These are phyloP conservation scores for Strigamia transsilvanica DNA, from an alignment of 2,888 invertebrate species.

Conservation along the genomic window DNA sequence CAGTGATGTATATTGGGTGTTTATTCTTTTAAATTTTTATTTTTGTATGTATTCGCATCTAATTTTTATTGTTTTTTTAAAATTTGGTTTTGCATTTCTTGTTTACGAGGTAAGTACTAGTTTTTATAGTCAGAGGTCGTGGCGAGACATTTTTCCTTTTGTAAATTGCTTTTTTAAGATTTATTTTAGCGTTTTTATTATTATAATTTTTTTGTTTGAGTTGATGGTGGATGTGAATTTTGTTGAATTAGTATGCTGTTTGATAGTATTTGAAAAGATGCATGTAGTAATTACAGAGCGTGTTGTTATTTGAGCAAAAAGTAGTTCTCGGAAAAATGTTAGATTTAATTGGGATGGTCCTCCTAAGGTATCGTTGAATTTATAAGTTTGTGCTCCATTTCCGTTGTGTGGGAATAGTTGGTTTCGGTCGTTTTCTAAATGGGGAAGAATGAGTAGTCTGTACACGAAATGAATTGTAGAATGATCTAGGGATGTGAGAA, in stretches of 20 bases:
- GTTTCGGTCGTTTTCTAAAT: neutral
- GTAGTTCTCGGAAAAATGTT: neutral
- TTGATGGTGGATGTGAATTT: neutral
- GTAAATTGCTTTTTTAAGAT: neutral
- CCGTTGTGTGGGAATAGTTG: neutral
- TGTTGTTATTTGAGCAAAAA: slow-evolving; percentile 23
- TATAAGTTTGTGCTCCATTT: slow-evolving; percentile 12
- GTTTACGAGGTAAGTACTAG: neutral
- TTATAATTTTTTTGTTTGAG: slow-evolving; percentile 5
- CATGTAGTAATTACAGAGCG: slow-evolving; percentile 24
- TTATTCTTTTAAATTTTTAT: neutral
- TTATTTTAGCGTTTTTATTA: neutral
- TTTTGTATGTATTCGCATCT: neutral
- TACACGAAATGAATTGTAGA: no score
- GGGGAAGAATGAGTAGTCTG: no score
- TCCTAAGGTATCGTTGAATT: slow-evolving; percentile 28
- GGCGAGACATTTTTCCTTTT: neutral
- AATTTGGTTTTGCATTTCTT: slow-evolving; percentile 10
- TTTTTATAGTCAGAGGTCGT: neutral
- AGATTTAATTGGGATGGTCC: slow-evolving; percentile 33
- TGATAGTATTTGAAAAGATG: slow-evolving; percentile 8
- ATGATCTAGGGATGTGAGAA: no score
- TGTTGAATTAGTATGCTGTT: neutral
- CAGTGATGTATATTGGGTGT: slow-evolving; percentile 35
- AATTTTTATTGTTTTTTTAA: neutral